These are phyloP conservation scores for Agriopis aurantiaria DNA, from an alignment of 2,888 invertebrate genomes.

Conservation along the genomic window DNA sequence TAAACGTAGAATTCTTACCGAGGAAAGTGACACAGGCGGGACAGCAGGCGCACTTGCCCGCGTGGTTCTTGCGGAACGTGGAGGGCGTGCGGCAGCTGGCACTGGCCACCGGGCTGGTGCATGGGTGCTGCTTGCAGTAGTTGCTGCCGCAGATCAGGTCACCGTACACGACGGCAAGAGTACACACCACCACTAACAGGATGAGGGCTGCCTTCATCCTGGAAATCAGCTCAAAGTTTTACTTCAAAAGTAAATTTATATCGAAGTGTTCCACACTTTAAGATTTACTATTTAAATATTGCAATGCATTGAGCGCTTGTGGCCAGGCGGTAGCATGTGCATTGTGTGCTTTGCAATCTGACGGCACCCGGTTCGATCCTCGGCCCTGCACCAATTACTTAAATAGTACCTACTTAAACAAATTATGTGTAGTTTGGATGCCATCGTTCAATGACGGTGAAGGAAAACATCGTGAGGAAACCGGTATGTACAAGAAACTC, in stretches of 20 bases:
- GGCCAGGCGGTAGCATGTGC: no score
- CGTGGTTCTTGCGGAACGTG: slow-evolving; percentile 68
- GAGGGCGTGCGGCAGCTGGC: slow-evolving; percentile 66
- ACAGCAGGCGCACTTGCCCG: slow-evolving; percentile 80
- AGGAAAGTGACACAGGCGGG: slow-evolving; percentile 78
- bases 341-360: no score
- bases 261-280: no score
- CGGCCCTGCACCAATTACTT: no score
- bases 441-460: no score
- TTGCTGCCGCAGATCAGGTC: slow-evolving; percentile 75
- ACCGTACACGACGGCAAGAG: slow-evolving; percentile 64
- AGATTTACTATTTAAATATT: no score
- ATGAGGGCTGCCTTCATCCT: slow-evolving; percentile 73
- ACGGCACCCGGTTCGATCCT: no score
- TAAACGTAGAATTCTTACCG: slow-evolving; percentile 54
- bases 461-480: no score
- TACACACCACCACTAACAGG: slow-evolving; percentile 65
- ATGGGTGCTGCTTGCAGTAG: slow-evolving; percentile 77
- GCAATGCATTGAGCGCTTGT: no score
- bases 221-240: slow-evolving; percentile 37
- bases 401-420: no score
- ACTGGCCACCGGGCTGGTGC: slow-evolving; percentile 56
- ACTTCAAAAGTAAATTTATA: not conserved
- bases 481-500: no score
- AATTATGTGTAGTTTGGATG: no score